phyloP scores from a whole-genome alignment of 2,888 invertebrate species.

The Dendrolimus pini region DNA sequence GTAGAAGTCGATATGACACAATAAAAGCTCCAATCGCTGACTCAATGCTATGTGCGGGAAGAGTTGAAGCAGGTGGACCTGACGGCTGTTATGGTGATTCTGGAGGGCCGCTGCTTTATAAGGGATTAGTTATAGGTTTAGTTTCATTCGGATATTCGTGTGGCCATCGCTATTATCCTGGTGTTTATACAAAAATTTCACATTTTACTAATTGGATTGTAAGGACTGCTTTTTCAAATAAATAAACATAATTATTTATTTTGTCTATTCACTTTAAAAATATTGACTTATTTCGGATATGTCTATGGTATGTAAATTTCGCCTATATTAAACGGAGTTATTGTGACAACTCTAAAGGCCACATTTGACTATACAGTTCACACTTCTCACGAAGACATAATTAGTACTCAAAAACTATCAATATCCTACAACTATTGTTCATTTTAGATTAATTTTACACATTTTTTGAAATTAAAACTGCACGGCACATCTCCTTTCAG shows the following conservation, averaged over 20 bases:
- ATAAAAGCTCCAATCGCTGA: conserved; percentile 49
- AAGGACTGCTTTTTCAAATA: conserved; percentile 41
- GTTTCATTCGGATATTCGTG: conserved; percentile 66
- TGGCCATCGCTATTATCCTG: conserved; percentile 57
- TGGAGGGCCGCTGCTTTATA: conserved; percentile 60
- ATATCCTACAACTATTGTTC: no score
- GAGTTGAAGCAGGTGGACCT: conserved; percentile 47
- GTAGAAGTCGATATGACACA: conserved; percentile 42
- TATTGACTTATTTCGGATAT: no score
- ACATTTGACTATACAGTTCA: no score
- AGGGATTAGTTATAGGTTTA: conserved; percentile 57
- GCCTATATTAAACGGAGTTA: no score
- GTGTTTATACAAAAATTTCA: conserved; percentile 63
- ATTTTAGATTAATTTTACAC: no score
- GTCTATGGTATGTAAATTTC: no score
- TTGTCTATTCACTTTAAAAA: background rate
- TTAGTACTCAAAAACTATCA: no score
- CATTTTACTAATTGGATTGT: conserved; percentile 62
- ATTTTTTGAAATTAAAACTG: no score
- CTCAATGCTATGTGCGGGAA: conserved; percentile 63
- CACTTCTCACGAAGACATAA: no score
- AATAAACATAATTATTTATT: conserved; percentile 24
- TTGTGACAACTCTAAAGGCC: no score
- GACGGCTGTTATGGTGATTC: conserved; percentile 68
- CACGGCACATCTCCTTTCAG: no score